These are phyloP conservation scores for Drosophila demipolita DNA, from an alignment of 2,888 invertebrate species.

Conservation along the genomic window DNA sequence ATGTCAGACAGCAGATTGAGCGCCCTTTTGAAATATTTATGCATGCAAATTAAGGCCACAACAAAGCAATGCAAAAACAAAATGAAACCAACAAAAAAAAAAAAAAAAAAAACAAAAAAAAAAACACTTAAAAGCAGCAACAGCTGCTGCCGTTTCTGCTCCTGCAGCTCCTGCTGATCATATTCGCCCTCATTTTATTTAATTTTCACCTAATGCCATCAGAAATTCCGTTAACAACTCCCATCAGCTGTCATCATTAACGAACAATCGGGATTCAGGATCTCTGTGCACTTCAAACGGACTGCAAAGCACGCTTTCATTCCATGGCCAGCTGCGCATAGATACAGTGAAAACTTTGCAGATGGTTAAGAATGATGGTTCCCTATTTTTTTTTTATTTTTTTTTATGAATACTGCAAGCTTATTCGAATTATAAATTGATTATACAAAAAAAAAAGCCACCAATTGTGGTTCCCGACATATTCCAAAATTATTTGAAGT, in stretches of 20 bases:
- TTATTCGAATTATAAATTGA: not conserved
- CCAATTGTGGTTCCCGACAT: not conserved
- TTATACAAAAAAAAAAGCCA: not conserved
- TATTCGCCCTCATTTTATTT: constrained; percentile 27
- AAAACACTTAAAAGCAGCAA: constrained; percentile 11
- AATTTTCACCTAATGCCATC: constrained; percentile 43
- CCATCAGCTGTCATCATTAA: constrained; percentile 27
- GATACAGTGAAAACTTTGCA: not conserved
- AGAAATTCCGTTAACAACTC: constrained; percentile 19
- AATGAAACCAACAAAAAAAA: constrained; percentile 18
- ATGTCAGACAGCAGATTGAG: constrained; percentile 39
- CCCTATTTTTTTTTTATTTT: not conserved
- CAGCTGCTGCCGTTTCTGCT: not conserved
- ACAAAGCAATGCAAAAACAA: constrained; percentile 32
- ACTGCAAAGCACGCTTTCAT: not conserved
- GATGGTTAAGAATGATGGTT: not conserved
- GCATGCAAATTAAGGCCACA: constrained; percentile 66
- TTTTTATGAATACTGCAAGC: not conserved
- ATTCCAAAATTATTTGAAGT: not conserved
- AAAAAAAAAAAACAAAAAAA: not conserved
- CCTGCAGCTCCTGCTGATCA: not conserved
- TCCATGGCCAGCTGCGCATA: not conserved
- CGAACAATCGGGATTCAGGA: constrained; percentile 3
- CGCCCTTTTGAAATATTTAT: constrained; percentile 66
- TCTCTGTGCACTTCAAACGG: not conserved